Base-by-base conservation (phyloP, 2,797 vertebrate species). In the Kryptolebias ocellatus region DNA sequence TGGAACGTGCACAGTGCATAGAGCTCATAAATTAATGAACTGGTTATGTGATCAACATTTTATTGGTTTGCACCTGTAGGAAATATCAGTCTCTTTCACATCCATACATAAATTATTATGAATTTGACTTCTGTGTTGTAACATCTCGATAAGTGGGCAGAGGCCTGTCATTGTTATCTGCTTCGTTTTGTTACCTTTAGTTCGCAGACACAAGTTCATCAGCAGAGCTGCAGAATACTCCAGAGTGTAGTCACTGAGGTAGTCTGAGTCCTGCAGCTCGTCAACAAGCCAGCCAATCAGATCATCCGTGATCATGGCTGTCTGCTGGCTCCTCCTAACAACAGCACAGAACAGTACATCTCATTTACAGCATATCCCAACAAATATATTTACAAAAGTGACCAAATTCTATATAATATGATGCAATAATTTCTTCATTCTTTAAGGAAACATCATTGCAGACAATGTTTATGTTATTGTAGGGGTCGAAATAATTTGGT, bases 161-260 rank as follows among this genome's bases (percentile, higher is more conserved):
- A 14, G 39, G 16, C 2, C n/a, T 37, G 47, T 37, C 4, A 50
- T 2, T 31, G 39, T 4, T 58, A 16, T 46, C 29, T 42, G 6
- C 9, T 66, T 8, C 10, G 29, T 56, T 20, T 11, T 51, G 11
- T 70, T 78, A 98, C 97, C 98, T 95, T 95, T 88, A 2, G 94
- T 96, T 37, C 96, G 92, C 57, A 99, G 94, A 83, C 96, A 98
- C 55, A 99, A 94, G 84, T 98, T 99, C 97, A 99, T 96, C 20
- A 99, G 95, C 83, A 99, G 85, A 46, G 96, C 95, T 58, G 95
- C 92, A 0, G 95, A 92, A 69, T 98, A 98, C 75, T 95, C 94
- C 86, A 99, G 89, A 0, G 93, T 96, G 90, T 96, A 96, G 90
- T 99, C 97, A 3, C 95, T 96, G 58, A 99, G 92, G 86, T 93